Conservation (phyloP, 2,888 invertebrate species). For the Schrankia costaestrigalis region DNA sequence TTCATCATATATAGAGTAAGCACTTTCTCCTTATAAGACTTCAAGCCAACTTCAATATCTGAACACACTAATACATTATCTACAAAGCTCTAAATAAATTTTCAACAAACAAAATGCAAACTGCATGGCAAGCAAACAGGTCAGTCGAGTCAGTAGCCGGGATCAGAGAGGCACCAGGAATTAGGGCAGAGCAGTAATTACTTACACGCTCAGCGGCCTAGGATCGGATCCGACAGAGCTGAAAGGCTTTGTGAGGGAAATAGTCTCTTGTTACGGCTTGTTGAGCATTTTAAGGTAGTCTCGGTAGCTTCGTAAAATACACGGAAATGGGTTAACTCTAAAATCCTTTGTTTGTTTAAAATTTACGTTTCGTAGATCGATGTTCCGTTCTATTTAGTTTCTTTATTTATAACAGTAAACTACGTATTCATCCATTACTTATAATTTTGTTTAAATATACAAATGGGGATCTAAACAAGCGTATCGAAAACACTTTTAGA, state of each 20-base stretch:
- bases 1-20: too few species aligned
- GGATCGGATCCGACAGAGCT: conserved; percentile 50
- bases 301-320: conserved; percentile 19
- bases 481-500: conserved; percentile 22
- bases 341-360: conserved; percentile 23
- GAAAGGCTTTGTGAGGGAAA: conserved; percentile 63
- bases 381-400: conserved; percentile 8
- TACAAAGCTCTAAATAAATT: too few species aligned
- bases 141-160: conserved; percentile 40
- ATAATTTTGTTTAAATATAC: too few species aligned
- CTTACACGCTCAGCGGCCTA: conserved; percentile 50
- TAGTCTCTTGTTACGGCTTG: conserved; percentile 54
- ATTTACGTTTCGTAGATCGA: conserved; percentile 9
- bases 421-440: too few species aligned
- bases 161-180: conserved; percentile 51
- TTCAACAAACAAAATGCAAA: conserved; percentile 30
- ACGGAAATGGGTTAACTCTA: conserved; percentile 29
- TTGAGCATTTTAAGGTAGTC: conserved; percentile 45
- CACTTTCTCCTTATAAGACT: too few species aligned
- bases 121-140: conserved; percentile 44
- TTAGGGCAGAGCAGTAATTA: conserved; percentile 67
- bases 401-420: too few species aligned
- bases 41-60: too few species aligned
- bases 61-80: too few species aligned
- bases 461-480: conserved; percentile 25